Evolutionary conservation across 2,888 invertebrate species (phyloP), one percentile per base, ranked within the genome.

Genomic region (Eurois occulta): DNA sequence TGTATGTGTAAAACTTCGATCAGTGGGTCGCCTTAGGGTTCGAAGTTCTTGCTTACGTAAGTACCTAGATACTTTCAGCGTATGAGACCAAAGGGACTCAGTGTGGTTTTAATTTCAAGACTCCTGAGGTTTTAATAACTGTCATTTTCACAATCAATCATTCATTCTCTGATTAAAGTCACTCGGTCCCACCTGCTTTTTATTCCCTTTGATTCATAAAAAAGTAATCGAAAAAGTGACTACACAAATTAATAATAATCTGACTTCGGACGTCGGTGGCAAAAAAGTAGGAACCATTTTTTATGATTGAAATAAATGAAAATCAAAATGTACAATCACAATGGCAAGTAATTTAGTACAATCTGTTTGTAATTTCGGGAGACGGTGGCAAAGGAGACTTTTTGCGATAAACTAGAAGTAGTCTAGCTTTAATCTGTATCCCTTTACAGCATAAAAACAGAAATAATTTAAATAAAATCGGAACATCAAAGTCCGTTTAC

Each of bases 391-490:
- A 65, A 41, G 16, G n/a, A 18, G 0, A 24, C 8, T 65, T n/a
- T 65, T 64, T 38, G 24, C 24, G 38, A 64, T 35, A 4, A 10
- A 62, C 4, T 35, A 6, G 8, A 55, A 24, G 18, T 32, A 0
- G 32, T 55, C 72, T 6, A 11, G 16, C 41, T 10, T 16, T 1
- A 73, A 35, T 74, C 73, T 58, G 16, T 58, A 24, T 38, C 38
- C 10, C 38, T 10, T 38, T 38, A 38, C 38, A 10, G 2, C 10
- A 62, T 24, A 41, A 60, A 80, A 35, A 46, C 72, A 21, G 43
- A 38, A 43, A 35, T 16, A 38, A 38, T 60, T 32, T n/a, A n/a
- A 64, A n/a, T 32, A 28, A 52, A 80, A 62, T 68, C 24, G 38
- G 11, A 55, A 38, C 28, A 32, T 38, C 1, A 48, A 16, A 73